phyloP scores from a whole-genome alignment of 1,140 invertebrate species.

The Bombus turneri region DNA sequence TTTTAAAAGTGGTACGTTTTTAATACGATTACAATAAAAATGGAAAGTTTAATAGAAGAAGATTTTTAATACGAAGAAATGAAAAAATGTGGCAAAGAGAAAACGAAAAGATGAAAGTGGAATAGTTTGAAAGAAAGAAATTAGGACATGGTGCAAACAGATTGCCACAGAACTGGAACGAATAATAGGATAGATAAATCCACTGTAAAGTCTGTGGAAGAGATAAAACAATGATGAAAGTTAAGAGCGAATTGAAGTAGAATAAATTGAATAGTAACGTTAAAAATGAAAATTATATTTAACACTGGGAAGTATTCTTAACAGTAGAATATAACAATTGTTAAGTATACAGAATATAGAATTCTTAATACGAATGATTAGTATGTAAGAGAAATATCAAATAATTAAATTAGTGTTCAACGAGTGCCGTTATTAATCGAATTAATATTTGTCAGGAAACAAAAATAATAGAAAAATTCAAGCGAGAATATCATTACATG shows the following conservation, averaged over 20 bases:
- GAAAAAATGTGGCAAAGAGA: neutral
- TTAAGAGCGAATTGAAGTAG: neutral
- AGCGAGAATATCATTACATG: too few species aligned
- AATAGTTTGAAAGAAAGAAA: neutral
- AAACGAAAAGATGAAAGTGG: neutral
- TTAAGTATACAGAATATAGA: too few species aligned
- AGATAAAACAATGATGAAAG: neutral
- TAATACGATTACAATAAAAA: neutral
- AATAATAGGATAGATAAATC: conserved; percentile 1
- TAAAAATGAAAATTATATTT: too few species aligned
- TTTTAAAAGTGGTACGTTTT: neutral
- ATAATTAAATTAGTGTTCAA: too few species aligned
- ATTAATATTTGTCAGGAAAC: too few species aligned
- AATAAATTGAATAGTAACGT: too few species aligned
- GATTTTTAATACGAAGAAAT: neutral
- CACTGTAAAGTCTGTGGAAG: neutral
- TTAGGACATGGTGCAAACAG: neutral
- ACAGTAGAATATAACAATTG: too few species aligned
- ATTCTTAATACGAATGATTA: too few species aligned
- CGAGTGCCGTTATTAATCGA: too few species aligned
- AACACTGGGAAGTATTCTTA: too few species aligned
- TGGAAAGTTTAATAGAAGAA: neutral
- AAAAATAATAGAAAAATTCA: too few species aligned
- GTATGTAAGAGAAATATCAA: too few species aligned
- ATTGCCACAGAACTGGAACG: neutral